Conservation (phyloP, 2,113 vertebrate genomes). For the Dunckerocampus dactyliophorus region DNA sequence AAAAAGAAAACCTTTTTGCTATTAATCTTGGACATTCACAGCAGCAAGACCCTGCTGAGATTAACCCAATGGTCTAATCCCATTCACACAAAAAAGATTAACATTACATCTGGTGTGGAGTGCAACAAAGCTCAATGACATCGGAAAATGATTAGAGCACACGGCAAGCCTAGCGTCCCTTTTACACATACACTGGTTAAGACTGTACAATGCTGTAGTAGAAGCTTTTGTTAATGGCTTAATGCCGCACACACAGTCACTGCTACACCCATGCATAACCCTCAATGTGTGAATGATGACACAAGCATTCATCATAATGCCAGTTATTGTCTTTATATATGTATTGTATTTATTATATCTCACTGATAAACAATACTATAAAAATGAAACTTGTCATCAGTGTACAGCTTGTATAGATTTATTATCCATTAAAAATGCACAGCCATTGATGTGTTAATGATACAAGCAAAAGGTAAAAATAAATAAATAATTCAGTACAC, state of each 20-base stretch:
- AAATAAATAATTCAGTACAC: slow-evolving; percentile 14
- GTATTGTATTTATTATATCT: no score
- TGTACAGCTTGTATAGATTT: not conserved
- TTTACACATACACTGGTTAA: not conserved
- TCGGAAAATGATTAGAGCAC: slow-evolving; percentile 4
- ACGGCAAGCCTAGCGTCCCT: not conserved
- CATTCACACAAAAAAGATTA: slow-evolving; percentile 46
- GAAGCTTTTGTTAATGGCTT: not conserved
- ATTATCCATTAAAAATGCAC: slow-evolving; percentile 12
- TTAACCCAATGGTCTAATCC: slow-evolving; percentile 48
- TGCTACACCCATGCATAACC: not conserved
- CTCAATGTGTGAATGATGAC: no score
- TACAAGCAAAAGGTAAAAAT: slow-evolving; percentile 20
- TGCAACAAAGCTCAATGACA: slow-evolving; percentile 30
- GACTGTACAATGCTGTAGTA: slow-evolving; percentile 5
- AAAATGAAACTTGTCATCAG: no score
- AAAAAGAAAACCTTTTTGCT: slow-evolving; percentile 27
- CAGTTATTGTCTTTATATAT: no score
- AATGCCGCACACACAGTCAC: not conserved
- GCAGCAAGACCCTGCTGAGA: slow-evolving; percentile 32
- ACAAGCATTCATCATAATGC: no score
- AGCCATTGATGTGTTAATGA: slow-evolving; percentile 3
- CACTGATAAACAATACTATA: no score
- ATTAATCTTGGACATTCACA: slow-evolving; percentile 41
- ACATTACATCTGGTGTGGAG: slow-evolving; percentile 8